Evolutionary conservation across 2,888 invertebrate genomes (phyloP).

Genomic region (Drosophila algonquin): DNA sequence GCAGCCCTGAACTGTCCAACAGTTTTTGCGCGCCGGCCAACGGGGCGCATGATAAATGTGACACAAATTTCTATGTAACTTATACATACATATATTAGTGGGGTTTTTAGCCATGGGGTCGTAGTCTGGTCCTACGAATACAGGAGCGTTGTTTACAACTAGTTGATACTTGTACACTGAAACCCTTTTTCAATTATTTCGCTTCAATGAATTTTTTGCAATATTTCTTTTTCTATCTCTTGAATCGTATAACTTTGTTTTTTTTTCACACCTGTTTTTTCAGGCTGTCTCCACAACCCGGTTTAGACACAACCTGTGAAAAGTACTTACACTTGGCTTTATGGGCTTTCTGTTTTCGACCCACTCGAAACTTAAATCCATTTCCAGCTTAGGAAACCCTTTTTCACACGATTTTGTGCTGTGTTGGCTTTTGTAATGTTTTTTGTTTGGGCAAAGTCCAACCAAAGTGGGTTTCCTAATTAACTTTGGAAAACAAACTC

Average conservation of each 20-base stretch:
- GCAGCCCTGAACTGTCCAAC: slow-evolving; percentile 9
- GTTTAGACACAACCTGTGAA: slow-evolving; percentile 4
- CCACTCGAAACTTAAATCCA: slow-evolving; percentile 57
- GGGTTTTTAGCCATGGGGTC: slow-evolving; percentile 10
- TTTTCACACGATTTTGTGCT: slow-evolving; percentile 65
- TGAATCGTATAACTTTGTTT: slow-evolving; percentile 33
- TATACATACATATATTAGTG: slow-evolving; percentile 37
- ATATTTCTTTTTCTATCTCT: slow-evolving; percentile 30
- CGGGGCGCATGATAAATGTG: slow-evolving; percentile 74
- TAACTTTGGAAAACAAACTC: slow-evolving; percentile 54
- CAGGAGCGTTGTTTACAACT: slow-evolving; percentile 42
- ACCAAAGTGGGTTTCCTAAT: slow-evolving; percentile 60
- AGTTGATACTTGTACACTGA: slow-evolving; percentile 42
- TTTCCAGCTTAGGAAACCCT: slow-evolving; percentile 14
- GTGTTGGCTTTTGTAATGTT: slow-evolving; percentile 45
- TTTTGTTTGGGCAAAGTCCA: slow-evolving; percentile 9
- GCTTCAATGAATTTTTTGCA: slow-evolving; percentile 61
- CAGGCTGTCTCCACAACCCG: slow-evolving; percentile 31
- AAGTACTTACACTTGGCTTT: slow-evolving; percentile 51
- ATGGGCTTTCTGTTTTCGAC: slow-evolving; percentile 37
- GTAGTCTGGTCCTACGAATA: slow-evolving; percentile 1
- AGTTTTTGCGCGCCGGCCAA: slow-evolving; percentile 40
- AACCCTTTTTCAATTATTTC: slow-evolving; percentile 70
- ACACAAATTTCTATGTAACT: slow-evolving; percentile 51
- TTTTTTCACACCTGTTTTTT: slow-evolving; percentile 60